Base-by-base conservation (phyloP, 2,797 vertebrate species). In the Brotula barbata region DNA sequence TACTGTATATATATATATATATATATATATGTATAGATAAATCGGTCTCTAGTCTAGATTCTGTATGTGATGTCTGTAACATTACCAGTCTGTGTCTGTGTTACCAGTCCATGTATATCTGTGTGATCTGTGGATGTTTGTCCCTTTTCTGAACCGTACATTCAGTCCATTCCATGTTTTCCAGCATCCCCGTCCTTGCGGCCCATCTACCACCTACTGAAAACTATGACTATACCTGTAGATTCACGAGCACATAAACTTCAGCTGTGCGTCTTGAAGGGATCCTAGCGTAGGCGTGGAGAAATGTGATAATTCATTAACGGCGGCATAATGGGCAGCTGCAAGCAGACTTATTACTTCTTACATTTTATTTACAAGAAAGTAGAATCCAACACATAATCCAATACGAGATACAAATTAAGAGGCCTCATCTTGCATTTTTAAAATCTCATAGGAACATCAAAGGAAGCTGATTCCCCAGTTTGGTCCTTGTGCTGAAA, bases 51-150 rank as follows among this genome's bases (percentile, higher is more conserved):
- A n/a, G n/a, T n/a, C n/a, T n/a, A n/a, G n/a, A n/a, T n/a, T n/a
- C n/a, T n/a, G n/a, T n/a, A n/a, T n/a, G n/a, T n/a, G n/a, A n/a
- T n/a, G n/a, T n/a, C n/a, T n/a, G n/a, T n/a, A n/a, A n/a, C n/a
- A n/a, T n/a, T n/a, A n/a, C n/a, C n/a, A n/a, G n/a, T n/a, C n/a
- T n/a, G n/a, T n/a, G n/a, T n/a, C n/a, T n/a, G n/a, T n/a, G 41
- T 59, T 42, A 36, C 11, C 34, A 7, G 42, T 14, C 23, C 36
- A 17, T 47, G 39, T 63, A 20, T 36, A 15, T 52, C 47, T 58
- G 34, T 51, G 45, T 47, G 46, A 34, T 20, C 52, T 37, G 57
- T 56, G 13, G 50, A 71, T 68, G 48, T 34, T 48, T 73, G 51
- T 60, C 31, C 11, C 31, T 33, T 33, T 33, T 68, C 47, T 49